Conservation (phyloP, 2,888 invertebrate species). For the Camponotus fellah region DNA sequence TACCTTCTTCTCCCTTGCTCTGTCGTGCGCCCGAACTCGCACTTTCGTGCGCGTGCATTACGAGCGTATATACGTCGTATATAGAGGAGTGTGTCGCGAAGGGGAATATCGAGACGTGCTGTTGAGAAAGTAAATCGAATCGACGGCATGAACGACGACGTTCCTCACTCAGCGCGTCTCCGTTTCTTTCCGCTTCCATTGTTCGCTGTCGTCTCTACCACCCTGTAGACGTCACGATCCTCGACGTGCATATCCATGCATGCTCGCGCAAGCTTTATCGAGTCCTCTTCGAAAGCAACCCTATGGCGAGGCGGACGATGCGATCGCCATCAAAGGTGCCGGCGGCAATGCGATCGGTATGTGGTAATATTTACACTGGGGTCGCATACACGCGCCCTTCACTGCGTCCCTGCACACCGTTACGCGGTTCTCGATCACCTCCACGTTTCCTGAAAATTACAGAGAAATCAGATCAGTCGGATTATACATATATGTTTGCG, state of each 20-base stretch:
- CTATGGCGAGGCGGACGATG: slow-evolving; percentile 82
- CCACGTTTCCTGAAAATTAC: slow-evolving; percentile 94
- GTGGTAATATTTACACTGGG: slow-evolving; percentile 99
- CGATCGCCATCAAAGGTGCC: slow-evolving; percentile 91
- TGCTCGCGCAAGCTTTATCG: slow-evolving; percentile 42
- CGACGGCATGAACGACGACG: slow-evolving; percentile 58
- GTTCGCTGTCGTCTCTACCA: slow-evolving; percentile 9
- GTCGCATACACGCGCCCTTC: slow-evolving; percentile 96
- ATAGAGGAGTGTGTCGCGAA: slow-evolving; percentile 39
- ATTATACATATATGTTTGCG: background rate
- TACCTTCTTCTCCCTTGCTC: background rate
- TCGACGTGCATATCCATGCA: slow-evolving; percentile 26
- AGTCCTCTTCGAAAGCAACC: slow-evolving; percentile 66
- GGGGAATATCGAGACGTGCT: slow-evolving; percentile 38
- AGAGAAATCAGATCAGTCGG: slow-evolving; percentile 23
- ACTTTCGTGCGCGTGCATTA: slow-evolving; percentile 43
- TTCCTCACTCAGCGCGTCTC: slow-evolving; percentile 53
- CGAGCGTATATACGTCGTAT: slow-evolving; percentile 42
- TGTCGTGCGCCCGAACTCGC: slow-evolving; percentile 34
- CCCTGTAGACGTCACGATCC: slow-evolving; percentile 39
- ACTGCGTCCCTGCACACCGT: slow-evolving; percentile 98
- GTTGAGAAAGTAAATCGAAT: slow-evolving; percentile 37
- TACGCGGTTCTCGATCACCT: slow-evolving; percentile 97
- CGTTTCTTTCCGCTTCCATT: slow-evolving; percentile 14
- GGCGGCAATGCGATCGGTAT: slow-evolving; percentile 96